These are phyloP conservation scores for Tromatobia lineatoria DNA, from an alignment of 2,888 invertebrate species.

Conservation along the genomic window DNA sequence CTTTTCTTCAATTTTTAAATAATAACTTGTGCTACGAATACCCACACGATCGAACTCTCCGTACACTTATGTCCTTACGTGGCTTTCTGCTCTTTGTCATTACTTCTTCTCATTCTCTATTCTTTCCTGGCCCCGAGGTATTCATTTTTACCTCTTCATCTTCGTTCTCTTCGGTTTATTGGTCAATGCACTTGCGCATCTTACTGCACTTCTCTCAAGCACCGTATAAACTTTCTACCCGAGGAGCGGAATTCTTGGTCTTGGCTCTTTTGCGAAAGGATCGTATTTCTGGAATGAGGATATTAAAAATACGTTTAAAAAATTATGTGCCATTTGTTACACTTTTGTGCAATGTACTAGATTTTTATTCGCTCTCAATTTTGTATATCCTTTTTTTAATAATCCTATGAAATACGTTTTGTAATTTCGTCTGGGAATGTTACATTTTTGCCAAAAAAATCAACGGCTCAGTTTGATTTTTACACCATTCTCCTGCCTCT, in stretches of 20 bases:
- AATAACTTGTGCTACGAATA: background rate
- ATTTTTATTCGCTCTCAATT: background rate
- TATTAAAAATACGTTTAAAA: background rate
- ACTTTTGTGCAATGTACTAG: background rate
- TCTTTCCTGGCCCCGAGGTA: conserved; percentile 15
- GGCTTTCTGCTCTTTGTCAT: background rate
- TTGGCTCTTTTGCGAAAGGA: background rate
- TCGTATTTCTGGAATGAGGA: background rate
- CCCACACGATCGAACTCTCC: conserved; percentile 14
- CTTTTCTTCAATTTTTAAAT: background rate
- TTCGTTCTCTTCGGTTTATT: conserved; percentile 30
- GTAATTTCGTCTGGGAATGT: too few relatives aligned
- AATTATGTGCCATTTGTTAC: background rate
- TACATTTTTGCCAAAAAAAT: too few relatives aligned
- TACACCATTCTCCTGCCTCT: too few relatives aligned
- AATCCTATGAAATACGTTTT: too few relatives aligned
- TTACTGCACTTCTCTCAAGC: conserved; percentile 17
- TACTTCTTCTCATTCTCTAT: conserved; percentile 3
- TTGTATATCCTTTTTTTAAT: too few relatives aligned
- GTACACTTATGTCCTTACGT: background rate
- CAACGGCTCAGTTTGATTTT: too few relatives aligned
- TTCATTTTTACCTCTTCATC: conserved; percentile 36
- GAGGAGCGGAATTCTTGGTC: background rate
- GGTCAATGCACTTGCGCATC: conserved; percentile 21
- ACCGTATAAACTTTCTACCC: background rate